Base-by-base conservation (phyloP, 2,113 vertebrate genomes). In the Plecotus auritus region DNA sequence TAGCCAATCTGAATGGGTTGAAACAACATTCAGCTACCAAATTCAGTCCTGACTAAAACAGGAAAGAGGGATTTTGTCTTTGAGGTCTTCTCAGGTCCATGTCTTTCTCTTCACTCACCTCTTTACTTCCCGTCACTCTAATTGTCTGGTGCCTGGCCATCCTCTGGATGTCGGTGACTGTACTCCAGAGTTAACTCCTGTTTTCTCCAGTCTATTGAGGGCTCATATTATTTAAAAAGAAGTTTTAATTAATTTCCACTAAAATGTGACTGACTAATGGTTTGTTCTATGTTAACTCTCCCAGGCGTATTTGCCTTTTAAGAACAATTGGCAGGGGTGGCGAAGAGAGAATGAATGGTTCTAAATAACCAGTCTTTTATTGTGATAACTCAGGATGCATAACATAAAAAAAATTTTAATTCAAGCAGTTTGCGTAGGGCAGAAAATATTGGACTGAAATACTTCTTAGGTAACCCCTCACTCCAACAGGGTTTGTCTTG, bases 21-120 rank as follows among this genome's bases (percentile, higher is more conserved):
- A 94, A 88, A 70, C 20, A 47, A 88, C 64, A 82, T 94, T 88
- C 87, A 85, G 40, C 73, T 88, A 90, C 42, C 40, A 95, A 94
- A 59, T 42, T 92, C 47, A 95, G 51, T 93, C 30, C 84, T 67
- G 3, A 20, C 73, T 69, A 96, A 89, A 91, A 73, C 45, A 83
- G 26, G 32, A 61, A 83, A 88, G 67, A 23, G 7, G 9, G 5
- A 18, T n/a, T 66, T 47, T 70, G 69, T 11, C n/a, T 72, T n/a
- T 59, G 30, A 5, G 7, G 14, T 88, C 26, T 77, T 73, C 40
- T 77, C 18, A 13, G 10, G 13, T 37, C 45, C 37, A 42, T 54
- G 26, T 66, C 51, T 90, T 42, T 17, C 17, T 14, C 35, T 81
- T 67, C 40, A 87, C 11, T 89, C 49, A 81, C 4, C 23, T 87